These are phyloP conservation scores for Trematomus loennbergii DNA, from an alignment of 2,113 vertebrate species.

Conservation along the genomic window DNA sequence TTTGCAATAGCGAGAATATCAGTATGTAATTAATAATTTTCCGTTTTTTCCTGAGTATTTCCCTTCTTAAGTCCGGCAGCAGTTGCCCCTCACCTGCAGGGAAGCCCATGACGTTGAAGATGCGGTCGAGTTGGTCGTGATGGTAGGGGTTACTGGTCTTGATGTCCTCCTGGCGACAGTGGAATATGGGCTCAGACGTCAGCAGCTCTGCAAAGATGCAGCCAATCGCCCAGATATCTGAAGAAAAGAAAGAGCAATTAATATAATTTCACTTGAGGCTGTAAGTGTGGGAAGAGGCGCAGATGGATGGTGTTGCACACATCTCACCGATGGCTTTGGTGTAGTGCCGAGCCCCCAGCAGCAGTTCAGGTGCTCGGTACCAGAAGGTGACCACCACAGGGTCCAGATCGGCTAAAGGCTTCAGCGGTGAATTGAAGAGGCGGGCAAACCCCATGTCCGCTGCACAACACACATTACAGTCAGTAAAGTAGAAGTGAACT, in stretches of 20 bases:
- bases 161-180: constrained; percentile 99
- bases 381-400: constrained; percentile 99
- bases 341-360: constrained; percentile 99
- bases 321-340: constrained; percentile 99
- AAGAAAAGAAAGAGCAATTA: constrained; percentile 1
- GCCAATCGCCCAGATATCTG: constrained; percentile 99
- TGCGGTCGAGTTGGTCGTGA: constrained; percentile 99
- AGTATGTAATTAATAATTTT: too few relatives aligned
- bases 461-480: constrained; percentile 64
- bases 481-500: not conserved
- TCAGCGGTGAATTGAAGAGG: constrained; percentile 99
- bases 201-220: constrained; percentile 99
- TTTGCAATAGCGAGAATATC: too few relatives aligned
- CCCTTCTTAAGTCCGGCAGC: not conserved
- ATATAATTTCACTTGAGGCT: too few relatives aligned
- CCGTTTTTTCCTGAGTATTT: too few relatives aligned
- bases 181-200: constrained; percentile 99
- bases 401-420: constrained; percentile 99
- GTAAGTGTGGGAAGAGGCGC: not conserved
- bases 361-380: constrained; percentile 98
- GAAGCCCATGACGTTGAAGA: constrained; percentile 99
- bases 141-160: constrained; percentile 99
- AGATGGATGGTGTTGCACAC: constrained; percentile 18
- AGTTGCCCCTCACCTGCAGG: constrained; percentile 90
- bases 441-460: constrained; percentile 99